phyloP scores from a whole-genome alignment of 2,797 vertebrate genomes.

The Myotis daubentonii region DNA sequence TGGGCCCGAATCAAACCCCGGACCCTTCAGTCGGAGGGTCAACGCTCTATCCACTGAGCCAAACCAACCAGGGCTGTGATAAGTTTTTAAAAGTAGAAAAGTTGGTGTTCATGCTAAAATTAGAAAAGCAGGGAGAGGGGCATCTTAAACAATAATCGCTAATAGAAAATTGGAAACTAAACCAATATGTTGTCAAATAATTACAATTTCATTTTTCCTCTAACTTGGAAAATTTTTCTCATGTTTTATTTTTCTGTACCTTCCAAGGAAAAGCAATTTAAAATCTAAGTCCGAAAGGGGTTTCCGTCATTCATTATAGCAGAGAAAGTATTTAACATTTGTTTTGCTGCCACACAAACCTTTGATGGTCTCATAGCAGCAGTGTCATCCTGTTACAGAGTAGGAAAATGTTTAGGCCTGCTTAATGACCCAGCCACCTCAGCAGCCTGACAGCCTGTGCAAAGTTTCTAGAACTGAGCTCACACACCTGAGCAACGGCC shows the following conservation, averaged over 20 bases:
- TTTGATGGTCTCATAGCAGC: not conserved
- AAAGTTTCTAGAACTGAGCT: no score
- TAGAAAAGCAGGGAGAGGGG: not conserved
- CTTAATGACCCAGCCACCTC: no score
- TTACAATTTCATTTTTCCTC: not conserved
- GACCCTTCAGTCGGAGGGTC: no score
- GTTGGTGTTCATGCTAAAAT: not conserved
- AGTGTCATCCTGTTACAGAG: not conserved
- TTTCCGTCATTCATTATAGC: not conserved
- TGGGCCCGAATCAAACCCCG: no score
- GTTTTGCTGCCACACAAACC: not conserved
- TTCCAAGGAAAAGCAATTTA: not conserved
- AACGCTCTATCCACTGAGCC: no score
- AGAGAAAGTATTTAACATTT: not conserved
- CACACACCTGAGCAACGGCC: no score
- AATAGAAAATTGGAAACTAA: constrained; percentile 15
- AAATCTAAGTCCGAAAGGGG: constrained; percentile 10
- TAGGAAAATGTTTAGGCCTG: no score
- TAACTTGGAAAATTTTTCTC: not conserved
- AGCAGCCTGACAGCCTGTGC: no score
- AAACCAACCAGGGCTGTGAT: no score
- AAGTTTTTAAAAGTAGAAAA: not conserved
- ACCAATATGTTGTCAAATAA: constrained; percentile 8
- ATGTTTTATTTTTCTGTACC: not conserved
- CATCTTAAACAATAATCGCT: not conserved